Evolutionary conservation across 2,797 vertebrate species (phyloP).

Genomic region (Hypotaenidia okinawae): DNA sequence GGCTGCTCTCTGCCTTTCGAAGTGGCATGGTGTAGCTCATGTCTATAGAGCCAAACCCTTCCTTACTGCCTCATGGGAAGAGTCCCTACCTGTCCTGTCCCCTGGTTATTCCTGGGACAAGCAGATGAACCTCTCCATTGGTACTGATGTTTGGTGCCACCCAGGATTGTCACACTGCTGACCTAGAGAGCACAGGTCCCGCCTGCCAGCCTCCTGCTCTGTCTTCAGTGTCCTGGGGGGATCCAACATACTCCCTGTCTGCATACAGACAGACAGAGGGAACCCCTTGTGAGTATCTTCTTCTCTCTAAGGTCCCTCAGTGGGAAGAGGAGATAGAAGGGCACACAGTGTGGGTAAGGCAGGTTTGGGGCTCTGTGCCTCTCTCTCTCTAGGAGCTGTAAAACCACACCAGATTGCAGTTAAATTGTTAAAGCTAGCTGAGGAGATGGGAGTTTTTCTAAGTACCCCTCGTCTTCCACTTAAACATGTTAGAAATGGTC

Average conservation of each 20-base stretch:
- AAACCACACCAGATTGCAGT: not conserved
- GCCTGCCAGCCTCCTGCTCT: not conserved
- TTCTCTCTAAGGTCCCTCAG: not conserved
- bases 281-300: not conserved
- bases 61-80: not conserved
- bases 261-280: rapidly evolving
- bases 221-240: not conserved
- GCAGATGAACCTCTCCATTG: not conserved
- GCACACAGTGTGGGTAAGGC: not conserved
- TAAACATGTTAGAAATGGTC: not conserved
- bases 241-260: not conserved
- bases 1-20: not conserved
- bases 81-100: not conserved
- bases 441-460: not conserved
- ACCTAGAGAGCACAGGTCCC: not conserved
- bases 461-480: not conserved
- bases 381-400: not conserved
- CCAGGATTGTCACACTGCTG: not conserved
- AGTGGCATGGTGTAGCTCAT: not conserved
- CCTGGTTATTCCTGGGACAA: not conserved
- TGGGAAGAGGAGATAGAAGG: not conserved
- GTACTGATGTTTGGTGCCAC: not conserved
- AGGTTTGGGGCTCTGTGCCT: not conserved
- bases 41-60: not conserved
- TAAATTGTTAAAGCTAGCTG: not conserved